phyloP scores from a whole-genome alignment of 1,140 invertebrate genomes.

The Galleria mellonella region DNA sequence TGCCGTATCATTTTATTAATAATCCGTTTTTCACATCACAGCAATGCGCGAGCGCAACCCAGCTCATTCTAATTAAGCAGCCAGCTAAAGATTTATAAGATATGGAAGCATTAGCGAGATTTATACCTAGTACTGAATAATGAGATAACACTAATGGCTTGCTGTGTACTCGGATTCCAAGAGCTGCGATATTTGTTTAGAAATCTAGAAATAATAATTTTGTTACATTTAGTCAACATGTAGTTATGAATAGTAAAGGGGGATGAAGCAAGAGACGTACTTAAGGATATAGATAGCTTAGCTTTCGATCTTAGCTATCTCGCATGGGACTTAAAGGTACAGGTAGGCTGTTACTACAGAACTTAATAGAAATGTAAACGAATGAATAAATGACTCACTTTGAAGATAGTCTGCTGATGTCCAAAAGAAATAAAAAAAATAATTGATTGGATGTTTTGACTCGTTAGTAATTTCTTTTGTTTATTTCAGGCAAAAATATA shows the following conservation, averaged over 20 bases:
- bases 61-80: conserved; percentile 64
- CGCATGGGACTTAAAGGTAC: too few relatives aligned
- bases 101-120: conserved; percentile 63
- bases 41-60: conserved; percentile 16
- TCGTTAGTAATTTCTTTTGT: too few relatives aligned
- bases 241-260: neutral
- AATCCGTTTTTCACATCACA: neutral
- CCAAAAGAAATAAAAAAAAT: too few relatives aligned
- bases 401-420: too few relatives aligned
- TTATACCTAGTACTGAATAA: conserved; percentile 57
- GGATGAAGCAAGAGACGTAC: neutral
- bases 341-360: too few relatives aligned
- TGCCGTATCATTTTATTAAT: too few relatives aligned
- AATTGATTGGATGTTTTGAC: too few relatives aligned
- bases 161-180: conserved; percentile 27
- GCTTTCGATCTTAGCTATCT: too few relatives aligned
- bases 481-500: too few relatives aligned
- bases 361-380: too few relatives aligned
- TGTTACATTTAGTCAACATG: conserved; percentile 1
- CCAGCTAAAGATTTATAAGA: conserved; percentile 60
- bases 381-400: too few relatives aligned
- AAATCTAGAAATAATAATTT: conserved; percentile 6
- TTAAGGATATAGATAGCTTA: too few relatives aligned
- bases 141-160: conserved; percentile 54
- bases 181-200: conserved; percentile 22